Base-by-base conservation (phyloP, 2,113 vertebrate species). In the Cavia aperea region DNA sequence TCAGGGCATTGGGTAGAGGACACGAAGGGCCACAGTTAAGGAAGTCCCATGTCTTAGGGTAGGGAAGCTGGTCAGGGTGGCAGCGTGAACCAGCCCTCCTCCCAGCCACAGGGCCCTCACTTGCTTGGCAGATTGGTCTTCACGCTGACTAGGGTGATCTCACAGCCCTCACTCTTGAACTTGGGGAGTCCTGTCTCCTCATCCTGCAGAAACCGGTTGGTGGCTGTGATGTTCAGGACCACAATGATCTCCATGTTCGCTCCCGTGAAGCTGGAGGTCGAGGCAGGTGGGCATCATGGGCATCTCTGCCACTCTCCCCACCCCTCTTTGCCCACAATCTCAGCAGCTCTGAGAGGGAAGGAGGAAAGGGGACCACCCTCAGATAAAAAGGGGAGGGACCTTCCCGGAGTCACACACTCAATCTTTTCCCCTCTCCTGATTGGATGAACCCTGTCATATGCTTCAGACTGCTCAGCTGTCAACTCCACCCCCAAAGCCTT, bases 91-190 rank as follows among this genome's bases (percentile, higher is more conserved):
- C 60, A 2, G 36, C 23, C 81, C 56, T 54, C 75, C 60, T 31
- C 78, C 89, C 87, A 56, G 33, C 43, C 70, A 0, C 63, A 26
- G 60, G 75, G 65, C 84, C 31, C 70, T 96, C 90, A 96, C 96
- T 96, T 97, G 94, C 91, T 95, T 23, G 96, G 97, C 43, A 97
- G 82, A 33, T 91, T 97, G 95, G 96, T 88, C 91, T 95, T 94
- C 14, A 93, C 13, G 0, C 88, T 93, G 31, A 95, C 0, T 7
- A 96, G 73, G 7, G 81, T 0, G 70, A 95, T 0, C 49, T 33
- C 81, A 58, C 97, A 97, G 72, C 0, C 94, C 33, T 79, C 83
- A 0, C 78, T 33, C 66, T 58, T 86, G 73, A 97, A 88, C 2
- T 0, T 1, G 0, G 93, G 95, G 26, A 68, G 79, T 29, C 94